Evolutionary conservation across 2,888 invertebrate genomes (phyloP).

Genomic region (Acronicta alni): DNA sequence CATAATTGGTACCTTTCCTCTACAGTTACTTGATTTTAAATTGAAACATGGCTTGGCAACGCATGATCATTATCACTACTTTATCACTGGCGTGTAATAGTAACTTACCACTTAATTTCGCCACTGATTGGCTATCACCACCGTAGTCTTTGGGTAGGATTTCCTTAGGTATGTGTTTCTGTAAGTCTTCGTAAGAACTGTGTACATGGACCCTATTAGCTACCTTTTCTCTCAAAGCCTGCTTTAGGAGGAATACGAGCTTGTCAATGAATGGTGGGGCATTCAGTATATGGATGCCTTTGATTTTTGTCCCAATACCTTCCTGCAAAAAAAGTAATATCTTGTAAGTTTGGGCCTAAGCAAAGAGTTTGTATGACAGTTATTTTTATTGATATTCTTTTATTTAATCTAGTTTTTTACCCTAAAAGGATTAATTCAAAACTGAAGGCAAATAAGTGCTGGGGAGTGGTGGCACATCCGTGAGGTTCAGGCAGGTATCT

Average conservation of each 20-base stretch:
- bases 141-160: slow-evolving; percentile 80
- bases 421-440: too few species aligned
- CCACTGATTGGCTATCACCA: slow-evolving; percentile 71
- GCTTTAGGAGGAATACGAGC: slow-evolving; percentile 76
- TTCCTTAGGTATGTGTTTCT: slow-evolving; percentile 79
- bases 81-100: too few species aligned
- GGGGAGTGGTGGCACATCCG: too few species aligned
- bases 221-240: slow-evolving; percentile 79
- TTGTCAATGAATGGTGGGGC: slow-evolving; percentile 81
- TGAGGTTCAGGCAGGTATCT: too few species aligned
- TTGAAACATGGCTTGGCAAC: too few species aligned
- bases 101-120: slow-evolving; percentile 71
- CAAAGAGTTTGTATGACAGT: too few species aligned
- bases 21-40: too few species aligned
- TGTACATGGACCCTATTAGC: slow-evolving; percentile 80
- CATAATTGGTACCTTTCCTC: too few species aligned
- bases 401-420: too few species aligned
- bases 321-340: slow-evolving; percentile 67
- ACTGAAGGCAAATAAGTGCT: too few species aligned
- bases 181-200: slow-evolving; percentile 73
- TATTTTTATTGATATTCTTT: too few species aligned
- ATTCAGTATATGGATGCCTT: slow-evolving; percentile 82
- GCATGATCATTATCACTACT: too few species aligned
- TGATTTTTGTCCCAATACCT: slow-evolving; percentile 81
- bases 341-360: not conserved